phyloP scores from a whole-genome alignment of 2,797 vertebrate species.

The Pygocentrus nattereri region DNA sequence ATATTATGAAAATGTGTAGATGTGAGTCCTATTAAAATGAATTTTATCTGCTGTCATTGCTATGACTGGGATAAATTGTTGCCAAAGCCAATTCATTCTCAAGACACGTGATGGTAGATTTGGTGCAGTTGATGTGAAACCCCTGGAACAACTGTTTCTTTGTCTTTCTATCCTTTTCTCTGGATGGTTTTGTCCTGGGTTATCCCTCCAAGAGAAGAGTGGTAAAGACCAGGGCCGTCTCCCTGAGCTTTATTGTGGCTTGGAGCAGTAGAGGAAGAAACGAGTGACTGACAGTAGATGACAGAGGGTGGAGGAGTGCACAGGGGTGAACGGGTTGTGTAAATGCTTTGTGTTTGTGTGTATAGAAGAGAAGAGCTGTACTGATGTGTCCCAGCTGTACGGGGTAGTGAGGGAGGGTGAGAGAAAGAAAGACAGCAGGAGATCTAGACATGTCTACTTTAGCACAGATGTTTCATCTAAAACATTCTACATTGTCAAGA shows the following conservation, averaged over 20 bases:
- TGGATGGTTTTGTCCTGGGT: neutral
- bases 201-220: neutral
- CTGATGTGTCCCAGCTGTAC: slow-evolving; percentile 57
- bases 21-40: neutral
- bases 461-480: slow-evolving; percentile 59
- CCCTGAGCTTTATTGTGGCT: slow-evolving; percentile 18
- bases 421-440: slow-evolving; percentile 12
- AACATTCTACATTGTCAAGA: slow-evolving; percentile 6
- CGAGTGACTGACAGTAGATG: slow-evolving; percentile 26
- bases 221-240: neutral
- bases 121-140: neutral
- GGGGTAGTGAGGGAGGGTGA: neutral
- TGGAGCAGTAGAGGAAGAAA: neutral
- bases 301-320: slow-evolving; percentile 7
- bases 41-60: neutral
- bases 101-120: neutral
- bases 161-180: neutral
- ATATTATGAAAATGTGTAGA: neutral
- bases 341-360: neutral
- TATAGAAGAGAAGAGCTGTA: slow-evolving; percentile 5
- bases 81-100: neutral
- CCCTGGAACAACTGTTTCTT: neutral
- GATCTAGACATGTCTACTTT: slow-evolving; percentile 55
- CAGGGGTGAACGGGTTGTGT: neutral
- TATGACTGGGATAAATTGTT: neutral